These are phyloP conservation scores for Erethizon dorsatum DNA, from an alignment of 2,797 vertebrate species.

Conservation along the genomic window DNA sequence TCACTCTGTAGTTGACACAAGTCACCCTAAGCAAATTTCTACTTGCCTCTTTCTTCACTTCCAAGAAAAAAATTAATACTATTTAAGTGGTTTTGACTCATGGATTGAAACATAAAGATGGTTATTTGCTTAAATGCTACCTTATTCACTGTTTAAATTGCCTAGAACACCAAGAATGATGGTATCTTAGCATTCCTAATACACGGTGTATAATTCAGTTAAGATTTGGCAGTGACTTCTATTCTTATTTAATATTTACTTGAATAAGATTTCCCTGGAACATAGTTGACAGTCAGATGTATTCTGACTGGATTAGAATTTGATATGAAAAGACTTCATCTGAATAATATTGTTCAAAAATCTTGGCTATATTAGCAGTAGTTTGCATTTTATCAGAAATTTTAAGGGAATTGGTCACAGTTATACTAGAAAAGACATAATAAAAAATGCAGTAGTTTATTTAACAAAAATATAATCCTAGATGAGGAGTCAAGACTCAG, in stretches of 20 bases:
- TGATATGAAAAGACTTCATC: constrained; percentile 52
- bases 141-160: neutral
- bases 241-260: constrained; percentile 66
- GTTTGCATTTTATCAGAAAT: constrained; percentile 70
- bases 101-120: neutral
- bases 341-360: constrained; percentile 57
- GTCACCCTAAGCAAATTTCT: neutral
- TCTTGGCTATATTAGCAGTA: constrained; percentile 37
- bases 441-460: constrained; percentile 44
- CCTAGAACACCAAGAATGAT: neutral
- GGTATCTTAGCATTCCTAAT: constrained; percentile 11
- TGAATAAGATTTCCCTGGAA: constrained; percentile 57
- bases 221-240: constrained; percentile 10
- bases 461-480: constrained; percentile 31
- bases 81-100: neutral
- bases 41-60: neutral
- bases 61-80: constrained; percentile 16
- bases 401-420: constrained; percentile 41
- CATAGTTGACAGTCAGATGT: constrained; percentile 45
- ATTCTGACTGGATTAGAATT: constrained; percentile 57
- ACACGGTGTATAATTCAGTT: constrained; percentile 17
- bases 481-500: neutral
- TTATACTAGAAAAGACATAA: constrained; percentile 5
- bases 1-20: neutral
- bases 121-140: constrained; percentile 44